A percentile compares a stretch with the other conserved stretches of the same genome.
Conservation (phyloP, 1,140 invertebrate genomes). For the Triops cancriformis region DNA sequence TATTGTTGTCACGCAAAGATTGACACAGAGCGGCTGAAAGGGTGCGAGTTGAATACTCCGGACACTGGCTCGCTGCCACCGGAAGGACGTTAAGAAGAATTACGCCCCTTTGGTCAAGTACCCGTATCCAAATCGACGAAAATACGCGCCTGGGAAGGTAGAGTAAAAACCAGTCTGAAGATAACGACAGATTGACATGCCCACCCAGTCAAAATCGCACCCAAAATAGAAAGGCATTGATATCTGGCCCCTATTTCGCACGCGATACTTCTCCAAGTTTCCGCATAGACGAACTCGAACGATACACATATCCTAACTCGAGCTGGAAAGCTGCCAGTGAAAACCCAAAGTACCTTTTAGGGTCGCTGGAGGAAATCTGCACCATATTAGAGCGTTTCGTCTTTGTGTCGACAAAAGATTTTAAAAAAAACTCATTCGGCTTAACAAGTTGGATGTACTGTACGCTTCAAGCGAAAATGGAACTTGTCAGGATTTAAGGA, state of each 20-base stretch:
- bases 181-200: background rate
- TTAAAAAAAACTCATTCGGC: no score
- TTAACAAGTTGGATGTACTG: no score
- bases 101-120: conserved; percentile 12
- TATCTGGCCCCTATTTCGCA: background rate
- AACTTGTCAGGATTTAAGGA: background rate
- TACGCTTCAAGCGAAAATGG: background rate
- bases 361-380: no score
- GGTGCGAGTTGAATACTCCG: background rate
- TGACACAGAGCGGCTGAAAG: background rate
- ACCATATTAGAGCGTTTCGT: no score
- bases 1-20: conserved; percentile 6
- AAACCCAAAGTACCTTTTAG: background rate
- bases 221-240: background rate
- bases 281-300: background rate
- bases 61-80: background rate
- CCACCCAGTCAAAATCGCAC: background rate
- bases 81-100: background rate
- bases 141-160: background rate
- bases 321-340: background rate
- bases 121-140: background rate
- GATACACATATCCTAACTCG: background rate
- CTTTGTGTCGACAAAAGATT: no score
- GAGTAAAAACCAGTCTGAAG: background rate
- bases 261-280: background rate